Percentiles rank a stretch among this genome's conserved stretches.
These are phyloP conservation scores for Drosophila nigromelanica DNA, from an alignment of 1,140 invertebrate species.

Conservation along the genomic window DNA sequence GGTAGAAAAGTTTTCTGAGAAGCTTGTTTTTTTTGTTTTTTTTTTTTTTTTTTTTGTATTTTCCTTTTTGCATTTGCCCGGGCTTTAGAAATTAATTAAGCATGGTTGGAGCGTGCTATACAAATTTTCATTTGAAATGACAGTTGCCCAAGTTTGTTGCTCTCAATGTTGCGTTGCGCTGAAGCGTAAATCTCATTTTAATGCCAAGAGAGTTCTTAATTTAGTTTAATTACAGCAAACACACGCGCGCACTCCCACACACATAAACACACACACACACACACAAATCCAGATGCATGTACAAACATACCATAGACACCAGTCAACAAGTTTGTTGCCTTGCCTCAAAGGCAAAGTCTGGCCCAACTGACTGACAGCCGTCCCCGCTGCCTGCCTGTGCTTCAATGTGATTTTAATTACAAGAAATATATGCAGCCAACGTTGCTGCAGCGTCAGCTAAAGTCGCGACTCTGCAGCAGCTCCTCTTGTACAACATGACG, in stretches of 20 bases:
- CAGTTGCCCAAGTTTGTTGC: slow-evolving; percentile 74
- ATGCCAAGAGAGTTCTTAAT: slow-evolving; percentile 81
- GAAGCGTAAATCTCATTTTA: slow-evolving; percentile 82
- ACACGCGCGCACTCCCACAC: slow-evolving; percentile 19
- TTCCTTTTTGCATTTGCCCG: slow-evolving; percentile 11
- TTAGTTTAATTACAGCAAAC: slow-evolving; percentile 80
- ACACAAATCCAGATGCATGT: neutral
- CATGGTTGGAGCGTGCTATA: slow-evolving; percentile 46
- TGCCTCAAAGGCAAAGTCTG: slow-evolving; percentile 76
- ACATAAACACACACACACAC: slow-evolving; percentile 1
- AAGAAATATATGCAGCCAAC: slow-evolving; percentile 76
- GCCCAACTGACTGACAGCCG: slow-evolving; percentile 21
- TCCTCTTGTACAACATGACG: slow-evolving; percentile 64
- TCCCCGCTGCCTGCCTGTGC: slow-evolving; percentile 29
- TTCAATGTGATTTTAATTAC: slow-evolving; percentile 82
- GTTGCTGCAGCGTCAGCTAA: slow-evolving; percentile 65
- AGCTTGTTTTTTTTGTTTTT: slow-evolving; percentile 8
- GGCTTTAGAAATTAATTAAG: slow-evolving; percentile 70
- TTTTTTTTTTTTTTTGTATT: slow-evolving; percentile 6
- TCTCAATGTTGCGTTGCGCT: slow-evolving; percentile 64
- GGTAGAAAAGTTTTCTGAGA: slow-evolving; percentile 31
- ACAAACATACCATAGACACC: slow-evolving; percentile 20
- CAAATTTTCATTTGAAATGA: slow-evolving; percentile 77
- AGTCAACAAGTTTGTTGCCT: slow-evolving; percentile 74
- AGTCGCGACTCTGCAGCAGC: slow-evolving; percentile 47